These are phyloP conservation scores for Heliconius charithonia DNA, from an alignment of 2,888 invertebrate species.

Conservation along the genomic window DNA sequence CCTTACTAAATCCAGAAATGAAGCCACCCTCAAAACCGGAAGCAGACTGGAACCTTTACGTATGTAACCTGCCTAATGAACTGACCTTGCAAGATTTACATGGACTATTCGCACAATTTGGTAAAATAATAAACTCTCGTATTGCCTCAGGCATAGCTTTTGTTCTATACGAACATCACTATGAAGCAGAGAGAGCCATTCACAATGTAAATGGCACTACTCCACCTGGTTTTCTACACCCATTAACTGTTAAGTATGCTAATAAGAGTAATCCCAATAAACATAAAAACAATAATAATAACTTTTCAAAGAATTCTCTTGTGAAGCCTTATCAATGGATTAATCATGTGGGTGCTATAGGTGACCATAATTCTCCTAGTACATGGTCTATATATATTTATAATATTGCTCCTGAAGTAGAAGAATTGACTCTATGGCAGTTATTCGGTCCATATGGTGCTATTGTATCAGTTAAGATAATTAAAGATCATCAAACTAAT, in stretches of 20 bases:
- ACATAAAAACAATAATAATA: constrained; percentile 80
- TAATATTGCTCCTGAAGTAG: constrained; percentile 81
- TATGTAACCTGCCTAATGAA: constrained; percentile 83
- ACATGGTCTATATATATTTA: constrained; percentile 83
- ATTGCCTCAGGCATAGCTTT: constrained; percentile 83
- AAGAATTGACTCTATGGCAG: constrained; percentile 81
- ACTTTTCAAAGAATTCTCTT: constrained; percentile 75
- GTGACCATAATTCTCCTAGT: constrained; percentile 79
- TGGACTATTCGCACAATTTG: constrained; percentile 82
- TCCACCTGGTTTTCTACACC: constrained; percentile 81
- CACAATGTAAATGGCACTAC: constrained; percentile 78
- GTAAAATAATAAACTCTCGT: constrained; percentile 83
- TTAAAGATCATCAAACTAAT: constrained; percentile 82
- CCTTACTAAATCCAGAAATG: constrained; percentile 78
- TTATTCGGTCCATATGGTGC: constrained; percentile 83
- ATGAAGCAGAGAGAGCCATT: constrained; percentile 80
- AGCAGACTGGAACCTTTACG: constrained; percentile 83
- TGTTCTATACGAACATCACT: constrained; percentile 80
- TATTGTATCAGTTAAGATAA: constrained; percentile 83
- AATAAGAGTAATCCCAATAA: constrained; percentile 83
- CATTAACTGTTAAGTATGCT: constrained; percentile 83
- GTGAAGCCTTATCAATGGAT: constrained; percentile 81
- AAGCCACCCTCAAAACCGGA: constrained; percentile 82
- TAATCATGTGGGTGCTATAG: constrained; percentile 78
- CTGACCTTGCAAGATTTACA: constrained; percentile 83